Evolutionary conservation across 2,888 invertebrate species (phyloP), one percentile per base, ranked within the genome.

Genomic region (Ectemnius continuus): DNA sequence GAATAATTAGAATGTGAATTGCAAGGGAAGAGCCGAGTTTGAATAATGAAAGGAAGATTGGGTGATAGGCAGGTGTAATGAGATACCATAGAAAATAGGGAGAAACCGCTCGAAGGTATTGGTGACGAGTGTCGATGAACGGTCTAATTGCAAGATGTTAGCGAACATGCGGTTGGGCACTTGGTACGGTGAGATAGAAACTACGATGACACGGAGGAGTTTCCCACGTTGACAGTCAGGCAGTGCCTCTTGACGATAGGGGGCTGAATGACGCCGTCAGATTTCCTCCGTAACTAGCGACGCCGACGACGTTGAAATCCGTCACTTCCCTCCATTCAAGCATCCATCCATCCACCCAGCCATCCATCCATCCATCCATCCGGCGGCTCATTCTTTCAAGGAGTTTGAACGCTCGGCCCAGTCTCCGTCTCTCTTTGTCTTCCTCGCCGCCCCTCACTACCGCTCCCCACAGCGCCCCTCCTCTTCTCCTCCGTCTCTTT

Each of bases 321-420:
- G 60, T 61, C 67, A 67, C 20, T 74, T 67, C 61, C 64, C 63
- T 64, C 61, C 20, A 59, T 70, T 74, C 70, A 28, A 8, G 52
- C 18, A 36, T 56, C 18, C 58, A 61, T 58, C 56, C 57, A 23
- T 47, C 59, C 28, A 36, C 61, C 26, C 67, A 59, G 65, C 61
- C 52, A 14, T 48, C 26, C 20, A 8, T 13, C 47, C 20, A 61
- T 57, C 52, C 60, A 20, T 47, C 59, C 26, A 36, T 64, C 18
- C 67, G 56, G 61, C 61, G n/a, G 13, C 52, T 46, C 61, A 36
- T 59, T 71, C 71, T 62, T 68, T 70, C 52, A 36, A 69, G 60
- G 64, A 64, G 68, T 56, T 65, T 64, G 67, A 75, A 73, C 57
- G 62, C 18, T n/a, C 18, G 28, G 48, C 4, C 36, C 8, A 4